These are phyloP conservation scores for Drosophila pseudoananassae DNA, from an alignment of 1,140 invertebrate species.

Conservation along the genomic window DNA sequence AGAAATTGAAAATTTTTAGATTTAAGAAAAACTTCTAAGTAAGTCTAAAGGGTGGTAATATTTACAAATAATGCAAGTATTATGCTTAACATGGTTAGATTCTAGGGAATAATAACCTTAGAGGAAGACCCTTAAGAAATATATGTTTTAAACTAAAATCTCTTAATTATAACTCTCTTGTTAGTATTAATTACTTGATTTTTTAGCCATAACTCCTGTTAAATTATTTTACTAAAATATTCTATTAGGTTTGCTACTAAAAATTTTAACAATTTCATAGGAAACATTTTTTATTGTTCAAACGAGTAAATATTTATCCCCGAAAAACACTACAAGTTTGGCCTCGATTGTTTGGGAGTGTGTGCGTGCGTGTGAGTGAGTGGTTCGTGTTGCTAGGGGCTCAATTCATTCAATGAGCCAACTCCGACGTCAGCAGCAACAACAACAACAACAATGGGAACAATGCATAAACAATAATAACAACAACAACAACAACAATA, in stretches of 20 bases:
- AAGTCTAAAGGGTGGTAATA: too few relatives aligned
- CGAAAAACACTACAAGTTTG: background rate
- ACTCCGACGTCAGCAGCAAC: conserved; percentile 35
- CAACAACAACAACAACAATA: conserved; percentile 35
- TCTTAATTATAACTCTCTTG: background rate
- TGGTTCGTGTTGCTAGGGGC: conserved; percentile 51
- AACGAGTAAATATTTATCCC: background rate
- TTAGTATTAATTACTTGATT: background rate
- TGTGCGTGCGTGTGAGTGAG: conserved; percentile 5
- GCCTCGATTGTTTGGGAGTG: background rate
- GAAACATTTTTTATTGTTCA: background rate
- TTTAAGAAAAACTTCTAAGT: too few relatives aligned
- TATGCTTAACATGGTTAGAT: too few relatives aligned
- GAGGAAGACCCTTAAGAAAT: too few relatives aligned
- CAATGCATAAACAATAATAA: conserved; percentile 43
- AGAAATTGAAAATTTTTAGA: too few relatives aligned
- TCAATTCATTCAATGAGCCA: conserved; percentile 54
- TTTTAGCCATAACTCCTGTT: background rate
- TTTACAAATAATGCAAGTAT: too few relatives aligned
- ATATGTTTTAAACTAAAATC: background rate
- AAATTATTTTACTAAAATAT: background rate
- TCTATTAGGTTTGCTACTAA: background rate
- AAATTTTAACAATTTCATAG: too few relatives aligned
- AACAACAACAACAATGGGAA: conserved; percentile 30
- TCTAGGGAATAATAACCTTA: too few relatives aligned